Evolutionary conservation across 2,797 vertebrate species (phyloP).

Genomic region (Emys orbicularis): DNA sequence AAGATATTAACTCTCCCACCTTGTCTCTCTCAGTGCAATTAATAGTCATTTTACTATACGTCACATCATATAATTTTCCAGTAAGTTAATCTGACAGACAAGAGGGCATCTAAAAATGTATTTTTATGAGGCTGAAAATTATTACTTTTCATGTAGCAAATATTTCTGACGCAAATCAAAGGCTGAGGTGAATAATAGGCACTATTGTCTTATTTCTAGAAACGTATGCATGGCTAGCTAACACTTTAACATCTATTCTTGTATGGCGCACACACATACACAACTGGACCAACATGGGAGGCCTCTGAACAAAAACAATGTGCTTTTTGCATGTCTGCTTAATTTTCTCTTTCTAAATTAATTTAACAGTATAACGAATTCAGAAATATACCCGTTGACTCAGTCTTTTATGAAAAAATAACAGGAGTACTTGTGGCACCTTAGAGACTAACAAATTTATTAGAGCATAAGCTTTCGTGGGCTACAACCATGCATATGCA

Average conservation of each 20-base stretch:
- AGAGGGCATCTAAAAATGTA: background rate
- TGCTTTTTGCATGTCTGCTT: background rate
- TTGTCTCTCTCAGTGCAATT: background rate
- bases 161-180: background rate
- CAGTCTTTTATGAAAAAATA: background rate
- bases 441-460: no score
- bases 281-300: background rate
- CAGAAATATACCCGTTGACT: background rate
- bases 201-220: background rate
- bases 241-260: background rate
- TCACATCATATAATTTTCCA: background rate
- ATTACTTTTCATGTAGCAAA: background rate
- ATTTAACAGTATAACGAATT: constrained; percentile 1
- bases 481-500: no score
- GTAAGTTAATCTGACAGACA: background rate
- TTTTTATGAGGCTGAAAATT: background rate
- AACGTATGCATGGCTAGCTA: background rate
- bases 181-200: background rate
- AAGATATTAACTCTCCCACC: no score
- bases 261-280: background rate
- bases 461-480: no score
- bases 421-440: no score
- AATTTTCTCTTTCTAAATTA: background rate
- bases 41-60: background rate
- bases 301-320: background rate